phyloP scores from a whole-genome alignment of 2,113 vertebrate species.

The Jaculus jaculus region DNA sequence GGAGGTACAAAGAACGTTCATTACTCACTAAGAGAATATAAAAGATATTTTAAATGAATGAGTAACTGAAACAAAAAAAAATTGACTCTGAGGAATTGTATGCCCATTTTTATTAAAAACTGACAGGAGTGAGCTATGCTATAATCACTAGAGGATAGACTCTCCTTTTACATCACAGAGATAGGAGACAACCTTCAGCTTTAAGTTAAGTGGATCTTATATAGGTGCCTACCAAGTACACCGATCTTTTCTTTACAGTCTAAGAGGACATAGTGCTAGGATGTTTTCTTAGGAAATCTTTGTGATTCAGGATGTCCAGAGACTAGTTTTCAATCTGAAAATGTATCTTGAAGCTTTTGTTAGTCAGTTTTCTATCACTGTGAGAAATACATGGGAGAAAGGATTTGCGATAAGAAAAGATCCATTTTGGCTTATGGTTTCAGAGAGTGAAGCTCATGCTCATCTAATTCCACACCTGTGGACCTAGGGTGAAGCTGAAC shows the following conservation, averaged over 20 bases:
- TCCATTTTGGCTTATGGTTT: background rate
- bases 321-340: background rate
- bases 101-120: background rate
- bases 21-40: conserved; percentile 24
- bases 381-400: background rate
- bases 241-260: background rate
- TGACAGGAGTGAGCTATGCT: background rate
- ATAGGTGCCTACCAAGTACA: background rate
- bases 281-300: background rate
- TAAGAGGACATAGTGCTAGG: background rate
- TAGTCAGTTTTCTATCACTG: background rate
- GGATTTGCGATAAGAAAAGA: background rate
- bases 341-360: background rate
- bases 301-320: background rate
- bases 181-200: background rate
- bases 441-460: background rate
- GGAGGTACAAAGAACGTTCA: conserved; percentile 55
- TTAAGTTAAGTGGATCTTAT: background rate
- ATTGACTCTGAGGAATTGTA: conserved; percentile 25
- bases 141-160: background rate
- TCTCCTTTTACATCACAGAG: background rate
- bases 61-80: conserved; percentile 9
- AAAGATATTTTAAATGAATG: conserved; percentile 44
- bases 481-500: background rate
- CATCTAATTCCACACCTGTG: background rate